Evolutionary conservation across 2,888 invertebrate species (phyloP).

Genomic region (Ferdinandea cuprea): DNA sequence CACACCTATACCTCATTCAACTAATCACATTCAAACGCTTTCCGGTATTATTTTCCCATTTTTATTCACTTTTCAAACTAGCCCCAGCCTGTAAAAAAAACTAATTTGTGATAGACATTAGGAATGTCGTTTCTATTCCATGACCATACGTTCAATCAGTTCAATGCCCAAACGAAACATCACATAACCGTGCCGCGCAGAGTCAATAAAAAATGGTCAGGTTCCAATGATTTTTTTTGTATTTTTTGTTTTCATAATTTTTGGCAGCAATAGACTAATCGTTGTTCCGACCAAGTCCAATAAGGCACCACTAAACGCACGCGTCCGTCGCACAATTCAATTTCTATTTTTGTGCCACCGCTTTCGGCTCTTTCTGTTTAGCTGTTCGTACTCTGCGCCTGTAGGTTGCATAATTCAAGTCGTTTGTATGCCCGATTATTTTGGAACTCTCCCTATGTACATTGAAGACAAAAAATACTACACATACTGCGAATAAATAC

Average conservation of each 20-base stretch:
- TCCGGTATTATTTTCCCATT: too few species aligned
- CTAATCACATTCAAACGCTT: too few species aligned
- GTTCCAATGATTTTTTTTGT: slow-evolving; percentile 50
- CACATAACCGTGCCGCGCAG: slow-evolving; percentile 46
- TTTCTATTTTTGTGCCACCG: neutral
- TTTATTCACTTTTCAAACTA: neutral
- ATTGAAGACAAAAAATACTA: slow-evolving; percentile 15
- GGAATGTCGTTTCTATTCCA: slow-evolving; percentile 58
- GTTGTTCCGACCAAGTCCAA: slow-evolving; percentile 8
- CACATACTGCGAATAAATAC: slow-evolving; percentile 42
- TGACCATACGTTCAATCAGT: slow-evolving; percentile 58
- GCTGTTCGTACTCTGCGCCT: slow-evolving; percentile 2
- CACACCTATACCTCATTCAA: too few species aligned
- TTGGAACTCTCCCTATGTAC: slow-evolving; percentile 59
- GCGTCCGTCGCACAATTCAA: slow-evolving; percentile 48
- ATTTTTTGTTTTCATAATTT: slow-evolving; percentile 5
- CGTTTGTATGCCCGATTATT: slow-evolving; percentile 65
- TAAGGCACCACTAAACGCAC: slow-evolving; percentile 50
- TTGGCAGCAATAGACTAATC: slow-evolving; percentile 29
- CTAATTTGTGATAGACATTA: slow-evolving; percentile 42
- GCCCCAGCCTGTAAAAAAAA: slow-evolving; percentile 3
- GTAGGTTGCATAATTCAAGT: slow-evolving; percentile 66
- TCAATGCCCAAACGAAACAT: slow-evolving; percentile 54
- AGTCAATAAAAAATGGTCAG: slow-evolving; percentile 58
- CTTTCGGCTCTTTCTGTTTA: neutral